Conservation (phyloP, 2,113 vertebrate genomes). For the Manacus vitellinus region DNA sequence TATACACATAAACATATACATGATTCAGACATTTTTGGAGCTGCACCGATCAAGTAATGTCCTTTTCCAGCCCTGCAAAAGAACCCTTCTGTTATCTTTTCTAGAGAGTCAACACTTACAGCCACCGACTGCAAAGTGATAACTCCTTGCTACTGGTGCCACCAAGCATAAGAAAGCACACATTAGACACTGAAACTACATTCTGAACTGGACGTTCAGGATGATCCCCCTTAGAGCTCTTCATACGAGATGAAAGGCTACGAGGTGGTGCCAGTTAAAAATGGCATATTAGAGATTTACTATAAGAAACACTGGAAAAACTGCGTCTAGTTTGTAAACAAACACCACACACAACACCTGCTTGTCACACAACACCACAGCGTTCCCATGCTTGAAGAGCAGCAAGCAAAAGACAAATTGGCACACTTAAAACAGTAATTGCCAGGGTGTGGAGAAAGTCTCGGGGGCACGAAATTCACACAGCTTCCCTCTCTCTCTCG, state of each 20-base stretch:
- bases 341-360: background rate
- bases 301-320: background rate
- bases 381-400: background rate
- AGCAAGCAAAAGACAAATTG: background rate
- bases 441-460: background rate
- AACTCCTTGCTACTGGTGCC: background rate
- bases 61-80: background rate
- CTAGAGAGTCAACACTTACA: background rate
- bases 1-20: rapidly evolving
- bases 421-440: background rate
- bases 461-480: background rate
- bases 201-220: no score
- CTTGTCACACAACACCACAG: background rate
- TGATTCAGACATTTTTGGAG: background rate
- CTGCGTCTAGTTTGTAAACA: background rate
- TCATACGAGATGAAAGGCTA: background rate
- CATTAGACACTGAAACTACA: background rate
- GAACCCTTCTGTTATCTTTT: background rate
- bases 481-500: no score
- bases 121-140: background rate
- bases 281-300: rapidly evolving
- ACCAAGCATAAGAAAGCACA: background rate
- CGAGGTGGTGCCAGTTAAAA: background rate
- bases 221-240: background rate
- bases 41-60: background rate